Conservation (phyloP, 2,113 vertebrate species). For the Cryptotis parvus region DNA sequence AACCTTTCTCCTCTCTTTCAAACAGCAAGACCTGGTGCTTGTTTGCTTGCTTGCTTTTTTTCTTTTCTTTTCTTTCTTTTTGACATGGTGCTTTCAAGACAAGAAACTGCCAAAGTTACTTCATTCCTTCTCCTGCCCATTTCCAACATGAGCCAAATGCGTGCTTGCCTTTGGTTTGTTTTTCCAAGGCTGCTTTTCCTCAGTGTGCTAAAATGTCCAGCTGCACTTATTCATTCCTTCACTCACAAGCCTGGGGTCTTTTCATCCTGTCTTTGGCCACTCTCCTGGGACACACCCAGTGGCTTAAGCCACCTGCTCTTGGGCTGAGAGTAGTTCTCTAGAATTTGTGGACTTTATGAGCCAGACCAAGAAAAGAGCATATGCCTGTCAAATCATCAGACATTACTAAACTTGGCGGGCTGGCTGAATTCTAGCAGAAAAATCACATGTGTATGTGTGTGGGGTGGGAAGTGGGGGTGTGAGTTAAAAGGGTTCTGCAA, state of each 20-base stretch:
- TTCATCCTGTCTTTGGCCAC: conserved; percentile 59
- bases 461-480: not conserved
- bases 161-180: not conserved
- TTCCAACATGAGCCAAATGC: not conserved
- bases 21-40: not conserved
- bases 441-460: not conserved
- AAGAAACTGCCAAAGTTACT: not conserved
- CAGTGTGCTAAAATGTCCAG: conserved; percentile 1
- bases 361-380: conserved; percentile 71
- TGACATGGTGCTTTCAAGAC: not conserved
- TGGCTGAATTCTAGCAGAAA: conserved; percentile 75
- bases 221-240: not conserved
- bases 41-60: no score
- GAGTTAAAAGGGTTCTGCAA: conserved; percentile 56
- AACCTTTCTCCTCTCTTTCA: not conserved
- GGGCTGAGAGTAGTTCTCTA: conserved; percentile 70
- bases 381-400: conserved; percentile 65
- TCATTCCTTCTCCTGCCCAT: not conserved
- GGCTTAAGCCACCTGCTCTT: conserved; percentile 59
- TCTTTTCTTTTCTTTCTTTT: no score
- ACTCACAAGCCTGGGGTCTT: not conserved
- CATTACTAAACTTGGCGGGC: conserved; percentile 72
- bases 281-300: conserved; percentile 65
- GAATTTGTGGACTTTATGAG: conserved; percentile 76
- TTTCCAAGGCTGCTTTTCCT: conserved; percentile 25